Evolutionary conservation across 2,797 vertebrate genomes (phyloP), one percentile per base, ranked within the genome.

Genomic region (Sebastes dallii): DNA sequence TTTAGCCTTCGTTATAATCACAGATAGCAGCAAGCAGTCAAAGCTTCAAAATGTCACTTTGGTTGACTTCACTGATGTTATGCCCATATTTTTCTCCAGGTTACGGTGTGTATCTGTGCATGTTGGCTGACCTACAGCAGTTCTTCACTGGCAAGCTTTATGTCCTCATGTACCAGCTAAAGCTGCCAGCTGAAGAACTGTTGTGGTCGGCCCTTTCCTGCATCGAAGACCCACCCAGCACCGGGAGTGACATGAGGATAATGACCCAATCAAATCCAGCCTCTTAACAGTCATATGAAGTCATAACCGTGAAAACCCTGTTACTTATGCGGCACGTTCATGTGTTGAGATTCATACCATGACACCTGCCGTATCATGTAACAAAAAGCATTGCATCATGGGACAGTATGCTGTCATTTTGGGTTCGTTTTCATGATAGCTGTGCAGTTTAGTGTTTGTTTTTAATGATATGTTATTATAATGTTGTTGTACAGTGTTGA

Each of bases 171-270:
- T 95, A 95, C 89, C 96, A 97, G 95, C 98, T 99, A 99, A 99
- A 99, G 98, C 98, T 99, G 98, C 98, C 98, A 99, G 98, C 99
- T 99, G 98, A 99, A 99, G 98, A 99, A 99, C 98, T 99, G 98
- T 99, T 99, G 98, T 98, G 97, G 96, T 98, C 95, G 96, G 97
- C 98, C 95, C 95, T 96, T 96, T 94, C 95, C 95, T 90, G 89
- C 90, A 84, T 80, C 18, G 77, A 83, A 81, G 84, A 76, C 56
- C 18, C 30, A 2, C 54, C 77, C 62, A 8, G 12, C 61, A 16
- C 65, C 59, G 8, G 16, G 67, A 85, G 59, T 3, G 55, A 50
- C 61, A 18, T 4, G 50, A 50, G 60, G 74, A 81, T n/a, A 59
- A 80, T 13, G 34, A 74, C 39, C 11, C 55, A 50, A 39, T 36